Evolutionary conservation across 2,797 vertebrate species (phyloP).

Genomic region (Acanthiza pusilla): DNA sequence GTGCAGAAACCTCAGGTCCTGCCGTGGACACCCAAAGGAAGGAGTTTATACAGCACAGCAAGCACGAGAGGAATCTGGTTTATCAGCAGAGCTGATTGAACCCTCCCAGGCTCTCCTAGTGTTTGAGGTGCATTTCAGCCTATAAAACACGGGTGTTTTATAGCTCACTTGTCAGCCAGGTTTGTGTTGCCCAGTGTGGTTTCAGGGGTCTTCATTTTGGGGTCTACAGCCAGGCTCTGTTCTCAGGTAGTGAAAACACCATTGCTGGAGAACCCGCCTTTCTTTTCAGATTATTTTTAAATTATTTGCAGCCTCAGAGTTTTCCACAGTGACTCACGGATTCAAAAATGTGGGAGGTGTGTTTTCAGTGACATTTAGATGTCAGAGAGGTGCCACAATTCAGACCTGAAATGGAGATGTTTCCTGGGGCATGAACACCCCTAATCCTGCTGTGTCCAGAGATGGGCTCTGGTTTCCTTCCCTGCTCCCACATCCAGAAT

Average conservation of each 20-base stretch:
- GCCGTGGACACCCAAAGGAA: neutral
- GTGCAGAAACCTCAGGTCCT: neutral
- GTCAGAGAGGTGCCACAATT: neutral
- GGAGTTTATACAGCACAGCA: neutral
- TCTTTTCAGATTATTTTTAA: neutral
- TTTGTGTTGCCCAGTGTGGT: rapidly evolving
- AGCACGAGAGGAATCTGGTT: neutral
- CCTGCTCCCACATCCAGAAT: rapidly evolving
- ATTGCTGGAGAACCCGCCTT: neutral
- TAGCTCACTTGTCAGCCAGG: neutral
- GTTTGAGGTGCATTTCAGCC: neutral
- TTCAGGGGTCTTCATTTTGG: neutral
- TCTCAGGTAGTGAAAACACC: neutral
- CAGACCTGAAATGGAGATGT: rapidly evolving
- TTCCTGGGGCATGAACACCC: neutral
- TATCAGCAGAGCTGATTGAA: neutral
- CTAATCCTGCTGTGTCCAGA: rapidly evolving
- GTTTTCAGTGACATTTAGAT: neutral
- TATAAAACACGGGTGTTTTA: neutral
- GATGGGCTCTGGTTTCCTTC: neutral
- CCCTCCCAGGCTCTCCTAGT: neutral
- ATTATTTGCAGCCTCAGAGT: neutral
- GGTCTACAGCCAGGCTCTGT: neutral
- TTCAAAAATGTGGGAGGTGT: rapidly evolving
- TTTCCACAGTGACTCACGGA: neutral